Evolutionary conservation across 2,113 vertebrate species (phyloP), one percentile per base, ranked within the genome.

Genomic region (Carassius gibelio): DNA sequence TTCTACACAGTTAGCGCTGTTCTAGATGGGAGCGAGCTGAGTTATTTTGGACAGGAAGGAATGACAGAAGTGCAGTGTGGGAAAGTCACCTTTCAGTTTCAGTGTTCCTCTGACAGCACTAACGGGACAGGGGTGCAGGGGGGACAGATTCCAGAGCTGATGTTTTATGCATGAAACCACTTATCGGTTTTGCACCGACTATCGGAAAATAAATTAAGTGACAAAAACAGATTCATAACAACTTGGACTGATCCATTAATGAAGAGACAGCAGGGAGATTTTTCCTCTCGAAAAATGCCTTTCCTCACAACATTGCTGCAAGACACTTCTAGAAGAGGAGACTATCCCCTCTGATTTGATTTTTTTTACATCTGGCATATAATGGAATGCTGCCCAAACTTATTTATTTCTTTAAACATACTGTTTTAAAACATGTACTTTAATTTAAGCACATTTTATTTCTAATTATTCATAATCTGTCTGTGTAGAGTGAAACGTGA

Each of bases 41-140:
- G 98, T 93, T 99, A 99, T 92, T 99, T 99, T 3, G 98, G 98
- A 21, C 98, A 99, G 92, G 98, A 99, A 89, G 98, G 98, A 79
- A 96, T 99, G 97, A 99, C 97, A 0, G 98, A 99, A 92, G 97
- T 99, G 80, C 97, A 98, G 93, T 97, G 97, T 0, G 98, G 97
- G 34, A 97, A 96, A 92, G 97, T 99, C 89, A 97, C 97, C 0
- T 99, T 99, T 91, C 98, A 99, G 91, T 99, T 99, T 93, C 98
- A 99, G 94, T 99, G 98, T 87, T 99, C 98, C 48, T 98, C 98
- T 0, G 98, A 99, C 94, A 99, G 98, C 92, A 99, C 98, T 86
- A 99, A 99, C 0, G 98, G 98, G 30, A 99, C 98, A 0, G 98
- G 98, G 8, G 98, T 99, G n/a, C 98, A 99, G 94, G 98, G 97